Evolutionary conservation across 2,113 vertebrate species (phyloP), one percentile per base, ranked within the genome.

Genomic region (Mandrillus leucophaeus): DNA sequence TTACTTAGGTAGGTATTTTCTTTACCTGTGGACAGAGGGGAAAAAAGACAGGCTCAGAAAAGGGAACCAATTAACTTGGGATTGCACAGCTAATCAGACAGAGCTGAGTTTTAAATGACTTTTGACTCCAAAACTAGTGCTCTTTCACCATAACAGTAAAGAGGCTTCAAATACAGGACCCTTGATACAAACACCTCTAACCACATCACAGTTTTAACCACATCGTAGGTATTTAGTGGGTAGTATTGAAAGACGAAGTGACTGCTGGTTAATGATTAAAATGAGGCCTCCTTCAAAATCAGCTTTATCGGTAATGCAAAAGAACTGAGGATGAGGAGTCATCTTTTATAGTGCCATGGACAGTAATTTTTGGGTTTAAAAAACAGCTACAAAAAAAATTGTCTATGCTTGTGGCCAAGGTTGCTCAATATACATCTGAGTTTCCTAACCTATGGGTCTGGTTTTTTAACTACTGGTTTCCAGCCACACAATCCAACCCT

Each of bases 401-500:
- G 7, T 16, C 57, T 13, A 7, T 52, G 81, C 68, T 72, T 45
- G 7, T 9, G 75, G 27, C 52, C 38, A n/a, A 25, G n/a, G 13
- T 32, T 84, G 40, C 59, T 81, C 59, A n/a, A 72, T 75, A 57
- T 38, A 64, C 55, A 55, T 52, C 55, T 22, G 27, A 92, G n/a
- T 76, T 45, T 64, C 38, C 59, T 76, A 57, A 75, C 50, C 80
- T 93, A 84, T 55, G 52, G 22, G 27, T 95, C 45, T 92, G n/a
- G 35, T 59, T 85, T 73, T 73, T 70, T 40, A 40, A 55, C 89
- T 57, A 81, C 48, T 70, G 25, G 16, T 84, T 88, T 94, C 38
- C 64, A 45, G 50, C 61, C 92, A 91, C 52, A 61, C 90, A 50
- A 70, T 96, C 94, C 82, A 38, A 92, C 57, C 52, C 64, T 94